Evolutionary conservation across 2,888 invertebrate species (phyloP).

Genomic region (Phlogophora meticulosa): DNA sequence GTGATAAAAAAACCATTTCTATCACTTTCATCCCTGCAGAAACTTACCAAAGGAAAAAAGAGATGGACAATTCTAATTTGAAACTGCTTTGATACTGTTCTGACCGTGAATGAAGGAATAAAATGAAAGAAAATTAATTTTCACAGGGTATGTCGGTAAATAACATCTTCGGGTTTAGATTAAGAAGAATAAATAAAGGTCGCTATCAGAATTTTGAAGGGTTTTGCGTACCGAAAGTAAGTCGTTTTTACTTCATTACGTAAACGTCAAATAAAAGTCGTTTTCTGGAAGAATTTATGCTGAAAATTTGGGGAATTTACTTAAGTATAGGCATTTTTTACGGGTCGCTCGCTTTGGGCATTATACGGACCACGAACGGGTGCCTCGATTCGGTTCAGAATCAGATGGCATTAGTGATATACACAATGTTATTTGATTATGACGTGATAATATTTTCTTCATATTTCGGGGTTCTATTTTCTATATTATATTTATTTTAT

Average conservation of each 20-base stretch:
- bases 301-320: constrained; percentile 30
- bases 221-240: constrained; percentile 11
- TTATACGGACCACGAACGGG: constrained; percentile 25
- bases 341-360: constrained; percentile 30
- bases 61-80: constrained; percentile 42
- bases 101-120: constrained; percentile 37
- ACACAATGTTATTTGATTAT: constrained; percentile 24
- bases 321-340: constrained; percentile 24
- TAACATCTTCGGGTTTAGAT: constrained; percentile 31
- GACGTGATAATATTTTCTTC: constrained; percentile 7
- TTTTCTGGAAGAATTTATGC: constrained; percentile 41
- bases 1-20: constrained; percentile 49
- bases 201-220: constrained; percentile 23
- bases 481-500: too few relatives aligned
- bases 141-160: constrained; percentile 38
- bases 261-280: constrained; percentile 41
- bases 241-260: constrained; percentile 38
- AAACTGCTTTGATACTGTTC: constrained; percentile 28
- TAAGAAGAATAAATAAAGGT: constrained; percentile 46
- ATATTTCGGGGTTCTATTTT: constrained; percentile 7
- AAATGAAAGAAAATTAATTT: constrained; percentile 44
- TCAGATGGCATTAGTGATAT: constrained; percentile 17
- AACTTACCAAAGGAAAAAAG: constrained; percentile 11
- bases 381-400: constrained; percentile 9
- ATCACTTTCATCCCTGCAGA: constrained; percentile 39